Conservation (phyloP, 2,888 invertebrate species). For the Camponotus fellah region DNA sequence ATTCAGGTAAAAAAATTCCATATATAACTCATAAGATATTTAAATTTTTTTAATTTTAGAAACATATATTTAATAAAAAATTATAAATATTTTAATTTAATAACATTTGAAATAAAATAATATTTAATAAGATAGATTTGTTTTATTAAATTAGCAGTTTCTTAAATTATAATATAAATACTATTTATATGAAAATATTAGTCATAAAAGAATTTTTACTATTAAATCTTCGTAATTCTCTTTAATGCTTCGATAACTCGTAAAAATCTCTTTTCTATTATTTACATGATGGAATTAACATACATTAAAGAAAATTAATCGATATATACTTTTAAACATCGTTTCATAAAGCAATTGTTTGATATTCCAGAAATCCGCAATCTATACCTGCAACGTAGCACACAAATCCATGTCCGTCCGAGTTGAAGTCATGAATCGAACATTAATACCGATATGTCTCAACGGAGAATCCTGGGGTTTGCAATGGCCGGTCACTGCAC, state of each 20-base stretch:
- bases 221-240: not conserved
- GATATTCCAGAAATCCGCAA: conserved; percentile 90
- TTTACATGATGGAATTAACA: conserved; percentile 15
- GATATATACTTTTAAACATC: not conserved
- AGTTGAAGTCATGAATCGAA: conserved; percentile 89
- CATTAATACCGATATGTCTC: conserved; percentile 88
- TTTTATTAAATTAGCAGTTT: too few species aligned
- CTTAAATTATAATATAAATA: too few species aligned
- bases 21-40: not conserved
- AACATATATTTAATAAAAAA: not conserved
- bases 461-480: conserved; percentile 88
- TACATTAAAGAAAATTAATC: not conserved
- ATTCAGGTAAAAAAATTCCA: conserved; percentile 88
- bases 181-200: too few species aligned
- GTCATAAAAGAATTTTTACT: not conserved
- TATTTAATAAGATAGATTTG: too few species aligned
- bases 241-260: not conserved
- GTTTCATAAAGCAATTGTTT: not conserved
- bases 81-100: not conserved
- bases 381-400: conserved; percentile 92
- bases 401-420: conserved; percentile 89
- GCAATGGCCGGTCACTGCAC: conserved; percentile 90
- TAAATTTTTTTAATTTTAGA: not conserved
- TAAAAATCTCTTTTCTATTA: not conserved
- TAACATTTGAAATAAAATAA: not conserved